Conservation (phyloP, 2,113 vertebrate species). For the Poeciliopsis retropinna region DNA sequence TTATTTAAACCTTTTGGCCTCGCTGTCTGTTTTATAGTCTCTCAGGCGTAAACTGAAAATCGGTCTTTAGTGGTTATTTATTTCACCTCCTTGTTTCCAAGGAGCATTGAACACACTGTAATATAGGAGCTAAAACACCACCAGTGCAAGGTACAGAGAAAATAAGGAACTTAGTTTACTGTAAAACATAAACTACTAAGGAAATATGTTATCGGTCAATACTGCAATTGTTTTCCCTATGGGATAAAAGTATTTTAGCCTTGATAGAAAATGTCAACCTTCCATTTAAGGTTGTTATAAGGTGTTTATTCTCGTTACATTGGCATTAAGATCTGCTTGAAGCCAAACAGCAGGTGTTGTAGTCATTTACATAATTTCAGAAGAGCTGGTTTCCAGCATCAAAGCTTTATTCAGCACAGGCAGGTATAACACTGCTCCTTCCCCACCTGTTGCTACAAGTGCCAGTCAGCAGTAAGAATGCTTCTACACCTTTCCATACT, state of each 20-base stretch:
- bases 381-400: not conserved
- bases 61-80: constrained; percentile 23
- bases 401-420: not conserved
- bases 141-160: not conserved
- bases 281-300: not conserved
- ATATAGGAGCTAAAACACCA: not conserved
- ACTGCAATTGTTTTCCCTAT: not conserved
- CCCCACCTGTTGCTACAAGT: not conserved
- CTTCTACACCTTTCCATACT: not conserved
- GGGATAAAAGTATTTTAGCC: not conserved
- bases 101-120: not conserved
- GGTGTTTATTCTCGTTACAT: not conserved
- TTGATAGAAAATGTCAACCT: not conserved
- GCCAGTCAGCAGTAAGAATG: not conserved
- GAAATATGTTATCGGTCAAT: not conserved
- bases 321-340: not conserved
- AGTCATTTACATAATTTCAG: constrained; percentile 5
- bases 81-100: constrained; percentile 7
- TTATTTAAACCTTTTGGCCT: constrained; percentile 42
- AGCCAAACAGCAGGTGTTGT: not conserved
- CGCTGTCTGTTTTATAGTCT: constrained; percentile 39
- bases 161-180: not conserved
- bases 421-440: not conserved
- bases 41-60: constrained; percentile 30
- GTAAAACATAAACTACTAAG: not conserved